Base-by-base conservation (phyloP, 1,140 invertebrate genomes). In the Neelides sp. region DNA sequence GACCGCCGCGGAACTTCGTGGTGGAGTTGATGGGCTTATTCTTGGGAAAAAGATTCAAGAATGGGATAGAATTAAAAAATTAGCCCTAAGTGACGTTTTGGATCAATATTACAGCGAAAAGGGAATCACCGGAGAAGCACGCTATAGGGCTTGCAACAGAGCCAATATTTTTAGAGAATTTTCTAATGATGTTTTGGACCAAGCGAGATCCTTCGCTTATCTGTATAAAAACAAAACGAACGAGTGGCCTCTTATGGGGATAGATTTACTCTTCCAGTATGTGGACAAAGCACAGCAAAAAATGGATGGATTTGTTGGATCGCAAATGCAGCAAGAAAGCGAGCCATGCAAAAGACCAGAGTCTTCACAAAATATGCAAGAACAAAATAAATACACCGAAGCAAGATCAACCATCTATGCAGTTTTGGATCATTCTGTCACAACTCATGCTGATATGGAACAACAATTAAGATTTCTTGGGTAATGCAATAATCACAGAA, bases 1-100 rank as follows among this genome's bases (percentile, higher is more conserved):
- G 49, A 60, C 58, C 10, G 55, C 36, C 22, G 54, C 58, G 4
- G 58, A 60, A 54, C 43, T 60, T 27, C 51, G 58, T 8, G 58
- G 58, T 13, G 54, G 54, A 40, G 28, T 60, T 17, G 58, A 60
- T 52, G 58, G 57, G 2, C 7, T 56, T 8, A 46, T 59, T 17
- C 23, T 60, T 1, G 58, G 52, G 10, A 27, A 17, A 1, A 52
- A 55, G 28, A 50, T 55, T 15, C 49, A 28, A 20, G 42, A 54
- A 13, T 55, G 52, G 52, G 39, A 50, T 30, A 20, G 12, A 0
- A 22, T 10, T 2, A 23, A 20, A 4, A 23, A 32, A 2, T 5
- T 54, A 10, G 22, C 19, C 12, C 37, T 60, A 15, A 60, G 58
- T 52, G 48, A 60, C 3, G 13, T 57, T 24, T 26, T 60, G n/a